A percentile compares a stretch with the other conserved stretches of the same genome.
Evolutionary conservation across 92 coral and sea anemone species (phyloP).

Genomic region (Ricordea florida): DNA sequence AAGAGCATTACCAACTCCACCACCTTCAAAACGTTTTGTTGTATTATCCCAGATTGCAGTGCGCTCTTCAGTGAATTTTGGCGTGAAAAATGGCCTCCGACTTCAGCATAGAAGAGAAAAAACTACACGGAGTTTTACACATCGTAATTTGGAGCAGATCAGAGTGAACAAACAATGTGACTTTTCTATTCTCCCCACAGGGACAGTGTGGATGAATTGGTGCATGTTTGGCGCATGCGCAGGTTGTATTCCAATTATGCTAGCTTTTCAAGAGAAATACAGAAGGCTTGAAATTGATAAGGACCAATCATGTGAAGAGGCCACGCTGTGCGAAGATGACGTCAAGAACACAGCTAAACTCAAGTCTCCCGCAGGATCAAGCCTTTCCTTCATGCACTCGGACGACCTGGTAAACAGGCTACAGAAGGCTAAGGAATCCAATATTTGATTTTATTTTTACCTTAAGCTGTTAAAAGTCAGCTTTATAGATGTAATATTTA

Average conservation of each 20-base stretch:
- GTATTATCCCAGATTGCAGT: no score
- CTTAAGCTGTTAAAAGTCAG: not conserved
- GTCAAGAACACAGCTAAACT: slow-evolving; percentile 17
- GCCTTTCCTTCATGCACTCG: slow-evolving; percentile 55
- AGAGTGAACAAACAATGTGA: not conserved
- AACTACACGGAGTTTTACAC: no score
- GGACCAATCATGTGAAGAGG: not conserved
- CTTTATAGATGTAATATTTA: not conserved
- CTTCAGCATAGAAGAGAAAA: no score
- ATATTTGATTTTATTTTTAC: slow-evolving; percentile 26
- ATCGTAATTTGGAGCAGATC: no score
- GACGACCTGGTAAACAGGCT: slow-evolving; percentile 72
- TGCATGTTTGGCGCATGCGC: slow-evolving; percentile 98
- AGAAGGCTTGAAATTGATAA: slow-evolving; percentile 89
- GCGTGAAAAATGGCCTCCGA: no score
- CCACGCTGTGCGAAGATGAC: not conserved
- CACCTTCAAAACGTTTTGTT: no score
- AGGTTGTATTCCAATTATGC: slow-evolving; percentile 93
- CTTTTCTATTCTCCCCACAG: slow-evolving; percentile 26
- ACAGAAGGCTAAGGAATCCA: slow-evolving; percentile 59
- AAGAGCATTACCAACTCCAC: no score
- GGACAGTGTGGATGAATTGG: slow-evolving; percentile 99
- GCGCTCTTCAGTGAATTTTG: no score
- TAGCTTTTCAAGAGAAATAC: slow-evolving; percentile 91
- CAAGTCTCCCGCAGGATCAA: slow-evolving; percentile 46